Percentiles rank a stretch among this genome's conserved stretches.
Conservation (phyloP, 1,140 invertebrate genomes). For the Brachionus calyciflorus region DNA sequence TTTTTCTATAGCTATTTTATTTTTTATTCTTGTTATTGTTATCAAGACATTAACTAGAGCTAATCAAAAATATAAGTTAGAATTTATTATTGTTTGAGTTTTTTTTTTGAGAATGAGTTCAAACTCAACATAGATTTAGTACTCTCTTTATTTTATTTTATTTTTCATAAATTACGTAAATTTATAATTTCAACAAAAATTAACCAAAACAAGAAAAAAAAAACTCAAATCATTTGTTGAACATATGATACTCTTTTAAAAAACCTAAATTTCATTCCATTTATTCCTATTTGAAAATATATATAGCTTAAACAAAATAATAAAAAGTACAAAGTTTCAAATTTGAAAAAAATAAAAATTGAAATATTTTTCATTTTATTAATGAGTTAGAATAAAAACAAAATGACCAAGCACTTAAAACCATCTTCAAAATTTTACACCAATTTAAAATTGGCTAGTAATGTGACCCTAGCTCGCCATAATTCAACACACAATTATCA, state of each 20-base stretch:
- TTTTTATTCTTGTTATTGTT: too few relatives aligned
- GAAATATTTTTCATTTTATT: neutral
- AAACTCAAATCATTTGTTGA: constrained; percentile 15
- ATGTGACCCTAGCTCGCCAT: neutral
- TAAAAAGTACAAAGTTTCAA: neutral
- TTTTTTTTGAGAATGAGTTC: too few relatives aligned
- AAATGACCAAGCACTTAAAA: constrained; percentile 18
- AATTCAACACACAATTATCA: neutral
- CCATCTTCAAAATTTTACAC: neutral
- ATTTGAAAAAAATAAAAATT: too few relatives aligned
- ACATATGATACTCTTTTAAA: neutral
- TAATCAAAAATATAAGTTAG: too few relatives aligned
- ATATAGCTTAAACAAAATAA: neutral
- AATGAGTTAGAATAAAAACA: neutral
- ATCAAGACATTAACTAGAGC: too few relatives aligned
- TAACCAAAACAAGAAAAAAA: neutral
- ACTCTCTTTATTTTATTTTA: too few relatives aligned
- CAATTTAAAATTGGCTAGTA: neutral
- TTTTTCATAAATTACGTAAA: constrained; percentile 29
- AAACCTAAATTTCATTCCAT: neutral
- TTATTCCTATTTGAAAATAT: too few relatives aligned
- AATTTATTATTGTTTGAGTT: too few relatives aligned
- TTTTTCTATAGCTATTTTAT: too few relatives aligned
- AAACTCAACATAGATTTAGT: too few relatives aligned
- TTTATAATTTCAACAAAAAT: constrained; percentile 22